phyloP scores from a whole-genome alignment of 2,113 vertebrate genomes.

The Epinephelus fuscoguttatus region DNA sequence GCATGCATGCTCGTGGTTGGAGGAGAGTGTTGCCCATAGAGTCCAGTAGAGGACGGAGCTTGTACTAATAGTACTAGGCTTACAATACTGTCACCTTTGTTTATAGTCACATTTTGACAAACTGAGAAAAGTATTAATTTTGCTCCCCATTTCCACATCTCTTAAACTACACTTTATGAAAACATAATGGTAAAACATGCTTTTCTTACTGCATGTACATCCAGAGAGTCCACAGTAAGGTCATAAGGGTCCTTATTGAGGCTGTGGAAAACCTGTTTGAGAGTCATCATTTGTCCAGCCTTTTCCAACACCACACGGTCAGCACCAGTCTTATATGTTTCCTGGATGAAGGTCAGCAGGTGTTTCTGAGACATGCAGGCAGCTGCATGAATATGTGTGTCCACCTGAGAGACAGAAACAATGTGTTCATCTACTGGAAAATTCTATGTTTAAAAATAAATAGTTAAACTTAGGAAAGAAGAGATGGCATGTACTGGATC shows the following conservation, averaged over 20 bases:
- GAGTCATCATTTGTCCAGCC: slow-evolving; percentile 91
- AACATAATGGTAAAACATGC: not conserved
- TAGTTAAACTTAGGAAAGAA: not conserved
- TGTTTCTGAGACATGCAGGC: slow-evolving; percentile 99
- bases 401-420: slow-evolving; percentile 86
- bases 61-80: too few relatives aligned
- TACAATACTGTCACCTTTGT: too few relatives aligned
- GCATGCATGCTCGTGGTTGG: too few relatives aligned
- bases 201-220: slow-evolving; percentile 92
- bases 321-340: slow-evolving; percentile 92
- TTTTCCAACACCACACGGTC: slow-evolving; percentile 93
- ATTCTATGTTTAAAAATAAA: not conserved
- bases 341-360: slow-evolving; percentile 95
- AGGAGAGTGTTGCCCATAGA: too few relatives aligned
- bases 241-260: slow-evolving; percentile 96
- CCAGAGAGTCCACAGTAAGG: slow-evolving; percentile 96
- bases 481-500: not conserved
- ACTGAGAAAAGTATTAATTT: not conserved
- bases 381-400: slow-evolving; percentile 97
- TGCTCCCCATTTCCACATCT: not conserved
- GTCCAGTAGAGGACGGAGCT: too few relatives aligned
- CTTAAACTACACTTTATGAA: not conserved
- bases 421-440: not conserved
- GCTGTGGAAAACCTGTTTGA: slow-evolving; percentile 92
- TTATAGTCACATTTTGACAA: not conserved